Base-by-base conservation (phyloP, 2,113 vertebrate species). In the Platycercus adscitus region DNA sequence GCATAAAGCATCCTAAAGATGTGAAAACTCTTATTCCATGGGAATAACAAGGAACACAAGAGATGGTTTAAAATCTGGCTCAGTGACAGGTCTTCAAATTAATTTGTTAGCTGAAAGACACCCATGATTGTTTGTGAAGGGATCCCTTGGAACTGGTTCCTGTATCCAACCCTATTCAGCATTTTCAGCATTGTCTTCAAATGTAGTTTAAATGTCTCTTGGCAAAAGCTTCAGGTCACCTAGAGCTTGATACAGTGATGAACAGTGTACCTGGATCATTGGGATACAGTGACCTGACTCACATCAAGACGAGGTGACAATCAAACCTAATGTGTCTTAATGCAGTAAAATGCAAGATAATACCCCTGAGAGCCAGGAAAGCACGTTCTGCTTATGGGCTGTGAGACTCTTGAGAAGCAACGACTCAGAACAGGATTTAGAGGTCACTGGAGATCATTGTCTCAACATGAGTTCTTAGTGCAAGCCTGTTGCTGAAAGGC, bases 381-480 rank as follows among this genome's bases (percentile, higher is more conserved):
- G 9, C 6, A 11, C 49, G 20, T 66, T 68, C 13, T 29, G 55
- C 31, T 47, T 85, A 16, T 2, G 9, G 10, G 19, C 7, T 89
- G 66, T 81, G 87, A 89, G 65, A 56, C 35, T 78, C 72, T 89
- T 82, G 70, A 87, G 72, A 91, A 91, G 81, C 84, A 82, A 7
- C 87, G 89, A 69, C 73, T 87, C 78, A 56, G 53, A 91, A 64
- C 52, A 56, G 69, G 65, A 85, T 91, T 92, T 92, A 84, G 86
- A 82, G 91, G 70, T 94, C 65, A 69, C 35, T 52, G 75, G 39
- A 89, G 61, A 83, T 87, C 69, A 69, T 89, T 87, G 56, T 87
- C 84, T 93, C 77, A 85, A 72, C 47, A 7, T 56, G 81, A 87
- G 26, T 65, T 95, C 73, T 92, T 44, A 49, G 41, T 44, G 25